Evolutionary conservation across 1,140 invertebrate species (phyloP), one percentile per base, ranked within the genome.

Genomic region (Trichonephila clavata): DNA sequence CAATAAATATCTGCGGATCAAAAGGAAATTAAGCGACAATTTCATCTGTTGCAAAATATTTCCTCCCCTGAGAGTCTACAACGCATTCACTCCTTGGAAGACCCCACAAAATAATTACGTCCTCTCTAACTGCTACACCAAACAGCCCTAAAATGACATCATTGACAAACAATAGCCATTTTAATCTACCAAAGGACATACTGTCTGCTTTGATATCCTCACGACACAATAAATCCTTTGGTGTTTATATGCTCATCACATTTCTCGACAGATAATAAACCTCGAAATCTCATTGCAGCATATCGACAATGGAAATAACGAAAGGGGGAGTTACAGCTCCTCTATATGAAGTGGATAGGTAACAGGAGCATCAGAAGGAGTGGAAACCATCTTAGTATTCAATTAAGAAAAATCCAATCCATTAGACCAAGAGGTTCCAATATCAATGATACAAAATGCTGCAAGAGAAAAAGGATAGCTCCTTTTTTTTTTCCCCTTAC

Each of bases 391-490:
- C 32, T 60, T 20, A 27, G 10, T 61, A 87, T 87, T 87, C 86
- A 87, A 87, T 87, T 87, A 87, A 87, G 86, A 87, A 61, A 60
- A 65, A 87, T 3, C 86, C 86, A 87, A 87, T 87, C 86, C 86
- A 87, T 87, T 87, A 87, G 86, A 5, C n/a, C 32, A 21, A 20
- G 39, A 57, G 32, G 80, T 81, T 81, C 5, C 80, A 50, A 16
- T 32, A 81, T 43, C 80, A 57, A 81, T 43, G 43, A 50, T 21
- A 57, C 6, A 81, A 43, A 81, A 43, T 57, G 80, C 39, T 57
- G 24, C 65, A 8, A 27, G n/a, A 27, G 65, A 16, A 24, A 71
- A 14, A 71, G n/a, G 24, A 21, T 50, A 63, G 6, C 61, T 63
- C 6, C 21, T 21, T 63, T 63, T 63, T 63, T 63, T 61, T 63